Base-by-base conservation (phyloP, 2,113 vertebrate species). In the Clupea harengus region DNA sequence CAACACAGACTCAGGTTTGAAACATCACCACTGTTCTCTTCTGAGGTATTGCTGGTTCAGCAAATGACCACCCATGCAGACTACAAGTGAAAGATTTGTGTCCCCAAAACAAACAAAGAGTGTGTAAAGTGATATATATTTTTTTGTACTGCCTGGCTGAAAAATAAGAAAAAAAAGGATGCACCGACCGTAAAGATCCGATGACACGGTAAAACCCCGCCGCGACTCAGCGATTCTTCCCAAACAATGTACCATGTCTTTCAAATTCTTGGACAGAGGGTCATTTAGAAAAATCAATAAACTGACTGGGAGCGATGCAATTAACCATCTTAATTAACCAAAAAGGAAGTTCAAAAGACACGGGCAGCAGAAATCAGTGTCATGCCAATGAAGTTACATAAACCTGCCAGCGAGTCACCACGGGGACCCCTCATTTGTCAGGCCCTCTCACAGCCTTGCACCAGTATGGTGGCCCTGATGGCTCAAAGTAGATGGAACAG, bases 261-360 rank as follows among this genome's bases (percentile, higher is more conserved):
- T 15, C 13, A 54, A 8, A 54, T 54, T 54, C 17, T 18, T 54
- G 47, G 25, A 67, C 25, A 39, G 32, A 17, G 67, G 28, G 4
- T 17, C 17, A 75, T 57, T 57, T 50, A 60, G 25, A 57, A 57
- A 57, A 57, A 22, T 57, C 39, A 25, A 49, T 13, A 9, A 82
- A 25, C 44, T 20, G 17, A 49, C 44, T 45, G 44, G 64, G 28
- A 78, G 75, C 13, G 22, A 57, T 32, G 44, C 81, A 82, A 87
- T 81, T 82, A 84, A 67, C 54, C 45, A 25, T 10, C 25, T 49
- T 72, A 87, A 84, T 64, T 10, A 22, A 1, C 0, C 6, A 9
- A 44, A n/a, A 81, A 25, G 11, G 25, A 64, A 64, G 54, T 25
- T 83, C 78, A 57, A 86, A 83, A 86, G 85, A 49, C 18, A 22